Base-by-base conservation (phyloP, 2,113 vertebrate genomes). In the Ancistrus triradiatus region DNA sequence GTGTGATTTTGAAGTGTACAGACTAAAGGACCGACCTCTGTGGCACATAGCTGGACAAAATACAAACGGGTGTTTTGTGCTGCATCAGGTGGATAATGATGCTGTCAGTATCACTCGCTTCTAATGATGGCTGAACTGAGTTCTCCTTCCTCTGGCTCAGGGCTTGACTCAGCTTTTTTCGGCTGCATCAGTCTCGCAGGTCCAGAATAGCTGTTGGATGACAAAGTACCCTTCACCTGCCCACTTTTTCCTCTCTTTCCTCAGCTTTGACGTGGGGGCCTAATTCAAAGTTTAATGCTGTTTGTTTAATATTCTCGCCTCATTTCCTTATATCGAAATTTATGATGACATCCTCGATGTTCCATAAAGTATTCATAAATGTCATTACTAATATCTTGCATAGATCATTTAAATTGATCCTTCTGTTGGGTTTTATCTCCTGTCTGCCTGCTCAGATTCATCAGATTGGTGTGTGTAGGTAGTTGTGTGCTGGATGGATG, bases 301-400 rank as follows among this genome's bases (percentile, higher is more conserved):
- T 90, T 90, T 90, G 84, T 87, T 88, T 87, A 87, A 87, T 83
- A 87, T 85, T 82, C 86, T 81, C 79, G 79, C 79, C 82, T 87
- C 81, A 89, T 88, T 88, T 87, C 83, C 80, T 73, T 85, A 85
- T 84, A 86, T 88, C 84, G 87, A 86, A 86, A 87, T 87, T 75
- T 81, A 88, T 86, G 85, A 88, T 81, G 85, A 84, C 86, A 84
- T 87, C 84, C 80, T 83, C 84, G 81, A 83, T 83, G 77, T 84
- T 81, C 81, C 78, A 90, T 89, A 80, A 90, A 90, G 87, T 85
- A 90, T 89, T 88, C 86, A 90, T 88, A 87, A 90, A 90, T 89
- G 87, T 87, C 88, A 89, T 88, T 84, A 84, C 84, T 87, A 87
- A 89, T 89, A 87, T 85, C 84, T 81, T 90, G 82, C 81, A 88